Conservation (phyloP, 2,113 vertebrate genomes). For the Gobio gobio region DNA sequence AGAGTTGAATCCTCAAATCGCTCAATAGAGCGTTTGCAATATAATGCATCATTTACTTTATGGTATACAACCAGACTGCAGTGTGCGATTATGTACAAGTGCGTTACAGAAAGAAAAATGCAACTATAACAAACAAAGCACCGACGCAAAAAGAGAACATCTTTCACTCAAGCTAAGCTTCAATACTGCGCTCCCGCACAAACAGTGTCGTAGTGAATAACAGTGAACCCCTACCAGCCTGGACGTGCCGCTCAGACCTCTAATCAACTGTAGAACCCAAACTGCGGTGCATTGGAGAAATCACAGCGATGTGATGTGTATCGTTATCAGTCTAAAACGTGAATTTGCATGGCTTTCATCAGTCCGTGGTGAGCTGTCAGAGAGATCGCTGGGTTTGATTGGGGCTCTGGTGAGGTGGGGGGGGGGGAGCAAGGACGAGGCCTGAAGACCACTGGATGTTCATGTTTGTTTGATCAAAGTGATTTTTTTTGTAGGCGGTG, state of each 20-base stretch:
- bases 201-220: slow-evolving; percentile 28
- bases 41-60: neutral
- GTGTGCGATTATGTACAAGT: neutral
- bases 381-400: slow-evolving; percentile 69
- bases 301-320: slow-evolving; percentile 33
- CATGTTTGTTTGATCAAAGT: slow-evolving; percentile 83
- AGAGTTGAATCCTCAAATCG: neutral
- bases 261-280: slow-evolving; percentile 41
- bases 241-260: slow-evolving; percentile 33
- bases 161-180: slow-evolving; percentile 15
- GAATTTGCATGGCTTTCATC: slow-evolving; percentile 80
- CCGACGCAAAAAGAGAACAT: neutral
- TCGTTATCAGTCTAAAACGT: slow-evolving; percentile 73
- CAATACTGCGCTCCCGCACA: neutral
- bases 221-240: slow-evolving; percentile 19
- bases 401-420: slow-evolving; percentile 59
- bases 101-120: neutral
- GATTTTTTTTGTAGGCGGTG: slow-evolving; percentile 69
- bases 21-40: neutral
- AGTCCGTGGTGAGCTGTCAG: slow-evolving; percentile 71
- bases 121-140: neutral
- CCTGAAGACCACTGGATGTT: slow-evolving; percentile 73
- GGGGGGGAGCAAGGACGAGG: slow-evolving; percentile 45
- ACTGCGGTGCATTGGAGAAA: slow-evolving; percentile 30
- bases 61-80: neutral